Conservation (phyloP, 1,140 invertebrate genomes). For the Drosophila nikananu region DNA sequence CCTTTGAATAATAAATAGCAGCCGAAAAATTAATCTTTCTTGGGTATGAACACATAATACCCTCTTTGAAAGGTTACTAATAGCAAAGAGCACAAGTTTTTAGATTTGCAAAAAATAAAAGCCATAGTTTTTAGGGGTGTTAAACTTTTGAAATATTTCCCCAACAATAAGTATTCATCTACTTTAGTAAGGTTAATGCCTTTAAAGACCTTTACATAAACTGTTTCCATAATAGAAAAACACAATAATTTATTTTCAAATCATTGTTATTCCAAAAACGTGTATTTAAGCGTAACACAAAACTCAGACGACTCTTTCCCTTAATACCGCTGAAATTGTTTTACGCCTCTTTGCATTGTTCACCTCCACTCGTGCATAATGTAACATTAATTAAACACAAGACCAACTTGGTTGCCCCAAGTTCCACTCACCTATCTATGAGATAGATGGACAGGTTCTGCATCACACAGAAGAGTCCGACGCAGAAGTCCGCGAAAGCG, state of each 20-base stretch:
- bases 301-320: not conserved
- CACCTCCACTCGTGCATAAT: conserved; percentile 13
- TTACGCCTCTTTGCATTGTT: not conserved
- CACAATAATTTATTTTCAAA: too few species aligned
- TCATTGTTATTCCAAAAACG: not conserved
- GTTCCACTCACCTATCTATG: conserved; percentile 88
- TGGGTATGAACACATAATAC: conserved; percentile 5
- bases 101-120: not conserved
- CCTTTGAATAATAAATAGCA: conserved; percentile 43
- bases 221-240: too few species aligned
- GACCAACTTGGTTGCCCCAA: not conserved
- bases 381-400: conserved; percentile 19
- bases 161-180: not conserved
- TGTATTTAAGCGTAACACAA: not conserved
- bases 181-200: not conserved
- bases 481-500: conserved; percentile 93
- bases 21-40: conserved; percentile 3
- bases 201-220: not conserved
- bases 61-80: not conserved
- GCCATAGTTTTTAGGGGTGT: not conserved
- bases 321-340: not conserved
- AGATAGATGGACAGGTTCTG: conserved; percentile 93
- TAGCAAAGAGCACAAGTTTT: not conserved
- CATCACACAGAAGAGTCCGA: conserved; percentile 94
- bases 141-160: accelerated